Percentiles rank a stretch among this genome's conserved stretches.
Conservation (phyloP, 1,140 invertebrate species). For the Drosophila tani region DNA sequence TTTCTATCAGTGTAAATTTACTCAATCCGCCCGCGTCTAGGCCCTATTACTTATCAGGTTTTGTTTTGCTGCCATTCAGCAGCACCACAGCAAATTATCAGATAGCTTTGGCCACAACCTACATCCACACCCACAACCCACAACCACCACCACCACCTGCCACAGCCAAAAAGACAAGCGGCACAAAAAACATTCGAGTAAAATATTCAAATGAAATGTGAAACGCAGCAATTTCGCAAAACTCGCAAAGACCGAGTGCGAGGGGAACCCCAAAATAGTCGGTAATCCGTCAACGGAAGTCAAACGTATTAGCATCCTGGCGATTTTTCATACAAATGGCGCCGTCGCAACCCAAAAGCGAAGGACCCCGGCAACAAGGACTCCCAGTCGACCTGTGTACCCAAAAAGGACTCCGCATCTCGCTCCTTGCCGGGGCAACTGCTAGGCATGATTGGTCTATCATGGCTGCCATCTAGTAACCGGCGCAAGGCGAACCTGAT, state of each 20-base stretch:
- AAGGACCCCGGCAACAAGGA: slow-evolving; percentile 30
- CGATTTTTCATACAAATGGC: slow-evolving; percentile 84
- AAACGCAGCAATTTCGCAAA: slow-evolving; percentile 74
- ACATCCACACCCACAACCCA: slow-evolving; percentile 1
- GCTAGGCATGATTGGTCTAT: slow-evolving; percentile 78
- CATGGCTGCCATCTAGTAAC: slow-evolving; percentile 74
- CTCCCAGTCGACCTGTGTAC: slow-evolving; percentile 23
- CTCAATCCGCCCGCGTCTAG: slow-evolving; percentile 36
- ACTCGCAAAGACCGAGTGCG: slow-evolving; percentile 14
- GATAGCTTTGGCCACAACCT: slow-evolving; percentile 53
- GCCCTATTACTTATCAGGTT: slow-evolving; percentile 71
- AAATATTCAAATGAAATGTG: slow-evolving; percentile 82
- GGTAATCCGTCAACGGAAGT: slow-evolving; percentile 84
- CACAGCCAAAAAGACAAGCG: slow-evolving; percentile 42
- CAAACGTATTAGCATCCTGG: slow-evolving; percentile 84
- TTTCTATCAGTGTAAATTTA: slow-evolving; percentile 12
- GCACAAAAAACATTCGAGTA: slow-evolving; percentile 57
- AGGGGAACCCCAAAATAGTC: slow-evolving; percentile 65
- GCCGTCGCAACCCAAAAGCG: slow-evolving; percentile 46
- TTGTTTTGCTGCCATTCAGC: slow-evolving; percentile 53
- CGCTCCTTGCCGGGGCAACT: slow-evolving; percentile 11
- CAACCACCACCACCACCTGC: slow-evolving; percentile 25
- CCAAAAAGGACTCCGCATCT: slow-evolving; percentile 8
- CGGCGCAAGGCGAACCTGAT: slow-evolving; percentile 70
- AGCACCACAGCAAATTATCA: slow-evolving; percentile 74